phyloP scores from a whole-genome alignment of 1,140 invertebrate species.

The Zaprionus lachaisei region DNA sequence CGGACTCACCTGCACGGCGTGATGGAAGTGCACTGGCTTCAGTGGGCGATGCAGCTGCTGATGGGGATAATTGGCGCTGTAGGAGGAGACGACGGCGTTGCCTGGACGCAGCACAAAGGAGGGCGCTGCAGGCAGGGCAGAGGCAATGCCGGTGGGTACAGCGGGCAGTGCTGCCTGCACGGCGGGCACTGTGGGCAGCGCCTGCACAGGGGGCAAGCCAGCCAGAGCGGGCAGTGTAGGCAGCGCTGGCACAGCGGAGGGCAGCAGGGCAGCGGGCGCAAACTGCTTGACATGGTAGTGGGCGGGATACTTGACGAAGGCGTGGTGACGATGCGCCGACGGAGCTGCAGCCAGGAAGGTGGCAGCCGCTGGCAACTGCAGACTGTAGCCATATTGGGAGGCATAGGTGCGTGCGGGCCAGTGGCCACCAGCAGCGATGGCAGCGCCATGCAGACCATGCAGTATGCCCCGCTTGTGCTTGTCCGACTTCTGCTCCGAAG shows the following conservation, averaged over 20 bases:
- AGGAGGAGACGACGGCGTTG: conserved; percentile 74
- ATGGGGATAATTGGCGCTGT: conserved; percentile 79
- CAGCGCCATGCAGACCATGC: conserved; percentile 41
- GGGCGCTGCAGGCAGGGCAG: conserved; percentile 24
- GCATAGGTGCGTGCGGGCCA: conserved; percentile 76
- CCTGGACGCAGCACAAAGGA: conserved; percentile 73
- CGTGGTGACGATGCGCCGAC: conserved; percentile 39
- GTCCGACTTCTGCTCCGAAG: background rate
- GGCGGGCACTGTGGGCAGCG: conserved; percentile 13
- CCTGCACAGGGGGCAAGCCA: conserved; percentile 1
- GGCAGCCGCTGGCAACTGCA: conserved; percentile 67
- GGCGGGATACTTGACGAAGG: conserved; percentile 56
- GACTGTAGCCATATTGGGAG: conserved; percentile 73
- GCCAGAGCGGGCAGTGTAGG: conserved; percentile 34
- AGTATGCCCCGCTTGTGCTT: conserved; percentile 78
- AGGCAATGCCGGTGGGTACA: conserved; percentile 6
- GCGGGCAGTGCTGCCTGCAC: conserved; percentile 2
- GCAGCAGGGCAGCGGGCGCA: conserved; percentile 12
- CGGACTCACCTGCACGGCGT: conserved; percentile 58
- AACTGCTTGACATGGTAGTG: conserved; percentile 56
- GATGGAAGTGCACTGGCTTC: conserved; percentile 65
- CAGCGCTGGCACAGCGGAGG: background rate
- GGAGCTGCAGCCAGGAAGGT: conserved; percentile 58
- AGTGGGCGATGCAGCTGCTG: conserved; percentile 68
- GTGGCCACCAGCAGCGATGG: conserved; percentile 4